Evolutionary conservation across 2,113 vertebrate genomes (phyloP), one percentile per base, ranked within the genome.

Genomic region (Micronycteris hirsuta): DNA sequence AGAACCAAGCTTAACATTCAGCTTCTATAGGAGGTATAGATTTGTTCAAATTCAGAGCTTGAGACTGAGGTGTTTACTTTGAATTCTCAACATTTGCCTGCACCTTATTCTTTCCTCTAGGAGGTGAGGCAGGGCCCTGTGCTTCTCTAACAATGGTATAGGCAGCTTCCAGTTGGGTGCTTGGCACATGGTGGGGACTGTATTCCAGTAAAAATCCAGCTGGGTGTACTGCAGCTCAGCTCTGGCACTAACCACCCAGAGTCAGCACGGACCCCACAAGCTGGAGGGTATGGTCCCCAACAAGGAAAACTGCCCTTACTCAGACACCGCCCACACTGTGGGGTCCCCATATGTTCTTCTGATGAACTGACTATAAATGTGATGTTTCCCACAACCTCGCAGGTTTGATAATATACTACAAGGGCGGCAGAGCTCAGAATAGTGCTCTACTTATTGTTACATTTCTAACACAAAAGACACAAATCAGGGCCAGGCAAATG

Each of bases 141-240:
- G 31, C 38, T 61, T 58, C 6, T 9, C 33, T 19, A 7, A 61
- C 22, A 43, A n/a, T 0, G 0, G 2, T n/a, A 7, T 2, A 0
- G 10, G 4, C 1, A 9, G 1, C 70, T 76, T 20, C 61, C 65
- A 43, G 56, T 3, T 7, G 26, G 31, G 47, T 54, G 56, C 28
- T n/a, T 26, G 16, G 61, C 19, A n/a, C 38, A 22, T 12, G 16
- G 73, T 16, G 33, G 38, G 38, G 15, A 20, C 83, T 65, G 13
- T 31, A 0, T 63, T 86, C 80, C n/a, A 19, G 31, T 43, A 56
- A 38, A 92, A 81, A 10, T 5, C 38, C 89, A 81, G 0, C 38
- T 4, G 9, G 15, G 47, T 11, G 0, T 3, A 0, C 56, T 22
- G 13, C 9, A 14, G 2, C 45, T 41, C 7, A 33, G 22, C 41